These are phyloP conservation scores for Cyanistes caeruleus DNA, from an alignment of 2,113 vertebrate species.

Conservation along the genomic window DNA sequence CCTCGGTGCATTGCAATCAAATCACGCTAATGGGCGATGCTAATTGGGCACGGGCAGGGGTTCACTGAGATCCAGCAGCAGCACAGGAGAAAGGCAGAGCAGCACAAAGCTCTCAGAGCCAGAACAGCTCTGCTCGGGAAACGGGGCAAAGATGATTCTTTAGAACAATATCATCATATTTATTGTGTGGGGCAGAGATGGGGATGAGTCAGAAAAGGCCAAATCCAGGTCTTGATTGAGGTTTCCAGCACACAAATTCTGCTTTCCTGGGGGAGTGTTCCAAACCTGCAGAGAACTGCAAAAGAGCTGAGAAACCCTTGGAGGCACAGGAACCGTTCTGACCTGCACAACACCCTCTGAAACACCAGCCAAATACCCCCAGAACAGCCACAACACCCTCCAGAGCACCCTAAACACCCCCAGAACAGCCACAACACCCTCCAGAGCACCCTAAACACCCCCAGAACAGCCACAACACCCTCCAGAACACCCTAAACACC, in stretches of 20 bases:
- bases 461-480: too few relatives aligned
- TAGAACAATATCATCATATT: fast-evolving
- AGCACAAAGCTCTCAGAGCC: not conserved
- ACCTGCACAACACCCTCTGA: not conserved
- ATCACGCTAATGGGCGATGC: fast-evolving
- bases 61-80: fast-evolving
- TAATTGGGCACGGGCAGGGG: not conserved
- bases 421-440: too few relatives aligned
- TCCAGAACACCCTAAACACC: not conserved
- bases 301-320: not conserved
- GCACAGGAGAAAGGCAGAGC: not conserved
- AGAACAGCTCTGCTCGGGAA: fast-evolving
- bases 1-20: not conserved
- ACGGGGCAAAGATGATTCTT: fast-evolving
- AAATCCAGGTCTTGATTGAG: not conserved
- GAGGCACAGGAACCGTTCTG: not conserved
- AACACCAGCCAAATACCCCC: not conserved
- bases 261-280: not conserved
- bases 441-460: fast-evolving
- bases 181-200: fast-evolving
- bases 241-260: not conserved
- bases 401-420: not conserved
- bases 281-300: not conserved
- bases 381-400: too few relatives aligned
- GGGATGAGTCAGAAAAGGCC: not conserved